Evolutionary conservation across 2,888 invertebrate species (phyloP).

Genomic region (Tryphoninae sp.): DNA sequence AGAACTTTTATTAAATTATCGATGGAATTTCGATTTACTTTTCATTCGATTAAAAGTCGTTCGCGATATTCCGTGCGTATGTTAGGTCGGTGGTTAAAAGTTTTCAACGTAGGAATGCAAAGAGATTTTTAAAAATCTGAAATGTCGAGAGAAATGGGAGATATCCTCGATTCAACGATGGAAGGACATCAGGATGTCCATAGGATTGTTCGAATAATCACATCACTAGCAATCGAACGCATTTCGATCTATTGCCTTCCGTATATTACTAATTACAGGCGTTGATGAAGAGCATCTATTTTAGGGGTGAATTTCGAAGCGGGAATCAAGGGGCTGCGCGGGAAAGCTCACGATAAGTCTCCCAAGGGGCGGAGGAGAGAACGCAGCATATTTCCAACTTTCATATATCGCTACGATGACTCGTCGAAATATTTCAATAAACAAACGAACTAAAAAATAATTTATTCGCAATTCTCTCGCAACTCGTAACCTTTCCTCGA

Average conservation of each 20-base stretch:
- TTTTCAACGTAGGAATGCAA: not conserved
- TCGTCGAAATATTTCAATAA: too few relatives aligned
- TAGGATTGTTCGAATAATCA: conserved; percentile 75
- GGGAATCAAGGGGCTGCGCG: not conserved
- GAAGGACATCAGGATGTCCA: conserved; percentile 36
- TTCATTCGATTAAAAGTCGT: not conserved
- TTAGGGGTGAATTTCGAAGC: conserved; percentile 26
- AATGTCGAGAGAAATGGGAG: not conserved
- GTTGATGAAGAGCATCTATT: conserved; percentile 24
- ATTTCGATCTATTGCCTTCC: conserved; percentile 71
- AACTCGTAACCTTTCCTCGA: too few relatives aligned
- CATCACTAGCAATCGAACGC: conserved; percentile 72
- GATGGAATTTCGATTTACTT: not conserved
- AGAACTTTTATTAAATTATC: not conserved
- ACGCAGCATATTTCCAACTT: conserved; percentile 45
- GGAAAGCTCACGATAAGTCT: not conserved
- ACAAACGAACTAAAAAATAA: too few relatives aligned
- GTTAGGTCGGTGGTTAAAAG: not conserved
- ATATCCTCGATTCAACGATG: not conserved
- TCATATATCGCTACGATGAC: conserved; percentile 1
- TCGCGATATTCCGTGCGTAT: not conserved
- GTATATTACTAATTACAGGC: conserved; percentile 72
- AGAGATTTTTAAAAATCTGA: not conserved
- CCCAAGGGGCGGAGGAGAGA: not conserved
- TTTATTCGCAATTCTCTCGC: too few relatives aligned